Evolutionary conservation across 1,140 invertebrate genomes (phyloP).

Genomic region (Tetraneura akinire): DNA sequence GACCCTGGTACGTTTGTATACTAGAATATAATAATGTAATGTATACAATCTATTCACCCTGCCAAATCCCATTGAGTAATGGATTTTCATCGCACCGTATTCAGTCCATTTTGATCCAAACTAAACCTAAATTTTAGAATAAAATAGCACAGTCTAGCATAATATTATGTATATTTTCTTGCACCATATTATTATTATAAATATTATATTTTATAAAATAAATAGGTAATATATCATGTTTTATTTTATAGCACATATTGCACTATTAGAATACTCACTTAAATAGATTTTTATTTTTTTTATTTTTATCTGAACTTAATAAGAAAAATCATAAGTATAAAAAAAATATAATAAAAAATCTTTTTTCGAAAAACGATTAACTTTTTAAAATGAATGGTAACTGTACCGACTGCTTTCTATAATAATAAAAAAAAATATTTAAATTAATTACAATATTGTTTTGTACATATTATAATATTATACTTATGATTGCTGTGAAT

Average conservation of each 20-base stretch:
- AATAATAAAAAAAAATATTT: too few relatives aligned
- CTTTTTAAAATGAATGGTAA: too few relatives aligned
- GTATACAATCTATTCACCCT: background rate
- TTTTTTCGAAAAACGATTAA: too few relatives aligned
- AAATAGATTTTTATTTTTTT: background rate
- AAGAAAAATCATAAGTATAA: conserved; percentile 26
- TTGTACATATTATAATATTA: background rate
- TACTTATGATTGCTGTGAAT: conserved; percentile 20
- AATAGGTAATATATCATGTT: too few relatives aligned
- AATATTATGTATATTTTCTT: conserved; percentile 14
- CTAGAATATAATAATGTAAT: too few relatives aligned
- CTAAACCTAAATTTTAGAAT: conserved; percentile 20
- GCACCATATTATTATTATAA: background rate
- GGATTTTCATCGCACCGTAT: conserved; percentile 13
- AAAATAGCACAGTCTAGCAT: conserved; percentile 15
- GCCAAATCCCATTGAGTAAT: conserved; percentile 45
- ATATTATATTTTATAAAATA: conserved; percentile 4
- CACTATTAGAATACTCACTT: conserved; percentile 1
- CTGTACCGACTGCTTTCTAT: too few relatives aligned
- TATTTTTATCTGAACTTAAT: too few relatives aligned
- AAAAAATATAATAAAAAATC: background rate
- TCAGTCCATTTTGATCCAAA: conserved; percentile 15
- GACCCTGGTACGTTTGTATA: background rate
- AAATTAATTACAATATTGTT: too few relatives aligned
- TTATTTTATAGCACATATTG: conserved; percentile 5